These are phyloP conservation scores for Dicerorhinus sumatrensis DNA, from an alignment of 2,113 vertebrate genomes.

Conservation along the genomic window DNA sequence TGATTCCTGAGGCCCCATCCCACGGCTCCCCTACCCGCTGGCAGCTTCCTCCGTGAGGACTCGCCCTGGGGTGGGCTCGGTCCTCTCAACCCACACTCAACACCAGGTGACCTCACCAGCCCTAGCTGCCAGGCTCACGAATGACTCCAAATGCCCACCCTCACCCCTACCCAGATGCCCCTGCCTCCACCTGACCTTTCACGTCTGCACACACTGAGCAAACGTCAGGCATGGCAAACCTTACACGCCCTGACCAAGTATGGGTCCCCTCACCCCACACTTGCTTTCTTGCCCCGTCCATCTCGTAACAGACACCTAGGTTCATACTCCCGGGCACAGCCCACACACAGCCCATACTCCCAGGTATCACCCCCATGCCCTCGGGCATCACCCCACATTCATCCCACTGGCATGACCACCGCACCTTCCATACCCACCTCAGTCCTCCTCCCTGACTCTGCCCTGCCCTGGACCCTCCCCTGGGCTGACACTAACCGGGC, in stretches of 20 bases:
- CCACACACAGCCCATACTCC: rapidly evolving
- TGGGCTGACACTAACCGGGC: neutral
- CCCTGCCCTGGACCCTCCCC: neutral
- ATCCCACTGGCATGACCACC: neutral
- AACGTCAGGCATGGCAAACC: neutral
- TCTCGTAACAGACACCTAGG: neutral
- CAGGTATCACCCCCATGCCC: too few relatives aligned
- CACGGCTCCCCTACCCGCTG: neutral
- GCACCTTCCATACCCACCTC: neutral
- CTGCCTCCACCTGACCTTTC: neutral
- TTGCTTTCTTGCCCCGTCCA: neutral
- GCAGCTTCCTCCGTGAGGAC: neutral
- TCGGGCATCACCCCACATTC: neutral
- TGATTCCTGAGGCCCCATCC: neutral
- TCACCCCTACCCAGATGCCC: neutral
- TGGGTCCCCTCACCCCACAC: neutral
- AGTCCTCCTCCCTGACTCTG: neutral
- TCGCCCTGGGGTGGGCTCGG: neutral
- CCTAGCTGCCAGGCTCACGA: neutral
- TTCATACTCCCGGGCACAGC: neutral
- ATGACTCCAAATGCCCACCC: neutral
- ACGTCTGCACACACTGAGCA: neutral
- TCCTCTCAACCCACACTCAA: neutral
- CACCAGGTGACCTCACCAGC: neutral
- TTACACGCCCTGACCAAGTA: neutral